Conservation (phyloP, 2,888 invertebrate genomes). For the Drepana falcataria region DNA sequence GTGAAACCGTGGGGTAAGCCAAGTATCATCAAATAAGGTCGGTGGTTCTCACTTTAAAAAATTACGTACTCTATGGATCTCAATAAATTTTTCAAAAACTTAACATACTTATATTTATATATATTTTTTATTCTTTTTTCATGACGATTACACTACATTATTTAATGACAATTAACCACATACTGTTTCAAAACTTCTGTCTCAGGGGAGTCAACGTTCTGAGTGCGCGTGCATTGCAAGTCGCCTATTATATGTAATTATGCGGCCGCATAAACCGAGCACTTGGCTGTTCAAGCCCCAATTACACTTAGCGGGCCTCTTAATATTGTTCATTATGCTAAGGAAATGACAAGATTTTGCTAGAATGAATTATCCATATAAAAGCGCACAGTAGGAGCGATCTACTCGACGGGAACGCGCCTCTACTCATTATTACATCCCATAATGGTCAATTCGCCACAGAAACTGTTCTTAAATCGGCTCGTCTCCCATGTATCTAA, state of each 20-base stretch:
- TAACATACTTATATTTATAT: too few species aligned
- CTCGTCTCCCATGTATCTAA: not conserved
- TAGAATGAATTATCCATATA: conserved; percentile 60
- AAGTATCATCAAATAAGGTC: too few species aligned
- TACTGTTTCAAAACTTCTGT: conserved; percentile 60
- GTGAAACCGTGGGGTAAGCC: too few species aligned
- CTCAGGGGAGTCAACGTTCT: conserved; percentile 56
- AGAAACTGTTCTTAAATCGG: not conserved
- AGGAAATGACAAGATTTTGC: conserved; percentile 68
- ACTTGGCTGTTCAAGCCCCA: conserved; percentile 63
- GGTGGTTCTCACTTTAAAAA: too few species aligned
- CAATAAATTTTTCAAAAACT: too few species aligned
- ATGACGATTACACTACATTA: too few species aligned
- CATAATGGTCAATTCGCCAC: not conserved
- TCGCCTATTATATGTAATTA: conserved; percentile 72
- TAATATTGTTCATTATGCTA: conserved; percentile 72
- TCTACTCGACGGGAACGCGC: conserved; percentile 12
- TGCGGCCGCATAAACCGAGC: conserved; percentile 67
- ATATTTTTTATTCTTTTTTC: too few species aligned
- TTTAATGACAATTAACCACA: conserved; percentile 36
- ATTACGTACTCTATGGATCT: too few species aligned
- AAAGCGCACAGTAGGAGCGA: conserved; percentile 15
- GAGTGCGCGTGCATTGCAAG: conserved; percentile 65
- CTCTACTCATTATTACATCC: not conserved
- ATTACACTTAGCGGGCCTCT: conserved; percentile 66